Evolutionary conservation across 2,797 vertebrate species (phyloP), one percentile per base, ranked within the genome.

Genomic region (Sebastes hopkinsi): DNA sequence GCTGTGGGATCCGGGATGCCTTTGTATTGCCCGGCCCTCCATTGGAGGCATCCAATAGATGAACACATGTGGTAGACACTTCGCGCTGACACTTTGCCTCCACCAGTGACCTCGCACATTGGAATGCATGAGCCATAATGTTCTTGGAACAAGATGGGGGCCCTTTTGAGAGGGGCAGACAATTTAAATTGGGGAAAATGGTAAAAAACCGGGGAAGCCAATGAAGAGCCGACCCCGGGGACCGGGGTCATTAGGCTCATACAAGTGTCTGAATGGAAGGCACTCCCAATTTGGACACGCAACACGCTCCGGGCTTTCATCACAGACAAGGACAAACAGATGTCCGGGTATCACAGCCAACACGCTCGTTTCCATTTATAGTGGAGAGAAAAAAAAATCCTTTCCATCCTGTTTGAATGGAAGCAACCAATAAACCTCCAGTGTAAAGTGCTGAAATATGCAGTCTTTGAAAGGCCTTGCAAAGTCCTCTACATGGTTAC

Each of bases 301-400:
- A 88, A 93, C 91, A 92, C 87, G 85, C 89, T 90, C 89, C 82
- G 62, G 86, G 86, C 89, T 91, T 92, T 93, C 81, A 92, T 87
- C 89, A 68, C 87, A 86, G 92, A 94, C 89, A 91, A 92, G 92
- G 86, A 90, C 87, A 95, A 95, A 93, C 95, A 96, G 94, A 96
- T 95, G 93, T 95, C 90, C 80, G 72, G 65, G 87, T 88, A 91
- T 89, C 91, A 83, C 79, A 89, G 93, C 94, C 95, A 95, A 93
- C 88, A 93, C 72, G 83, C 85, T 90, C 30, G 68, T 79, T 85
- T 88, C 84, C 78, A 85, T 92, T 92, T 91, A 80, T 81, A 83
- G 76, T 66, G 38, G 69, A 77, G 78, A 79, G 79, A 80, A 74
- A 84, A 81, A 85, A 76, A 85, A 82, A 74, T 59, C 72, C 25